phyloP scores from a whole-genome alignment of 2,113 vertebrate genomes.

The Paradisaea rubra region DNA sequence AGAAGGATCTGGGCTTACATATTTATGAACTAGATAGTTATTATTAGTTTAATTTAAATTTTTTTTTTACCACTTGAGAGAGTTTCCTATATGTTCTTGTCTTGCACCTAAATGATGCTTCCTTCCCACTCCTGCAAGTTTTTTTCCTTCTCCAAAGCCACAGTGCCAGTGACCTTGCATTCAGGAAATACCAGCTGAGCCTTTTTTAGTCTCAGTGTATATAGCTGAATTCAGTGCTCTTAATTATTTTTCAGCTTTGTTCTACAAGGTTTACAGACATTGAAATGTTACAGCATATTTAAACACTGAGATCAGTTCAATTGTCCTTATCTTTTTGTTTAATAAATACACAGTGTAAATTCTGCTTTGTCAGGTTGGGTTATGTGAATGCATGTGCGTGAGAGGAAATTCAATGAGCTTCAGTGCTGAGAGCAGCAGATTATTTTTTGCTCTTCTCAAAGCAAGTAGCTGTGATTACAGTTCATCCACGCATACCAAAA shows the following conservation, averaged over 20 bases:
- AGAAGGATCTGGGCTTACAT: fast-evolving
- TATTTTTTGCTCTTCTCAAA: neutral
- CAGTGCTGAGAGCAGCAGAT: conserved; percentile 24
- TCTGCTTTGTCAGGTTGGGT: neutral
- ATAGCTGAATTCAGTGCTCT: neutral
- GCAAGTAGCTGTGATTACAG: neutral
- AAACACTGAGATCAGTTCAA: neutral
- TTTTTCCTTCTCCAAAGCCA: neutral
- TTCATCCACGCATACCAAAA: neutral
- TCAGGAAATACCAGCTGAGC: neutral
- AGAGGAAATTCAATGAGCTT: conserved; percentile 32
- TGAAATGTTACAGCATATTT: neutral
- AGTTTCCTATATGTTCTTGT: neutral
- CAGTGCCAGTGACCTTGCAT: neutral
- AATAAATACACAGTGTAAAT: neutral
- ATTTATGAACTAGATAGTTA: neutral
- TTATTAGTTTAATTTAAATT: neutral
- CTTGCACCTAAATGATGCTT: neutral
- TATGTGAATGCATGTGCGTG: neutral
- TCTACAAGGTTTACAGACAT: neutral
- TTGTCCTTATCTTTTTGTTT: neutral
- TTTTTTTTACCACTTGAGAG: neutral
- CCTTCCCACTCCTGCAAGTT: neutral
- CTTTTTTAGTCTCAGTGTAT: neutral
- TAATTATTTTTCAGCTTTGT: neutral